Evolutionary conservation across 2,797 vertebrate genomes (phyloP).

Genomic region (Mus minutoides): DNA sequence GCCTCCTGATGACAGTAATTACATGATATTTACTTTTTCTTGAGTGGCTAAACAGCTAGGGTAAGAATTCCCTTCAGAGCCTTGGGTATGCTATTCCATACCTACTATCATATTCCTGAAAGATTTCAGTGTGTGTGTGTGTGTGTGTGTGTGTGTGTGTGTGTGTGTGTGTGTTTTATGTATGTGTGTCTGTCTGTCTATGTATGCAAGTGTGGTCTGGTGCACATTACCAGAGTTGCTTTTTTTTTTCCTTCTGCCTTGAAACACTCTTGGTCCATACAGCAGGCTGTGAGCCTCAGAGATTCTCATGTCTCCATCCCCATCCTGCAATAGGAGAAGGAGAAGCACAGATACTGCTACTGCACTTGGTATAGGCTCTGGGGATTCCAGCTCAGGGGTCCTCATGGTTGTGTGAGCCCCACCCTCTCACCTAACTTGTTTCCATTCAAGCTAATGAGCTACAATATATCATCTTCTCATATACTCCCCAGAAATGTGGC

Average conservation of each 20-base stretch:
- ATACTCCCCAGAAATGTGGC: background rate
- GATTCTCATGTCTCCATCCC: background rate
- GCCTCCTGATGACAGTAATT: background rate
- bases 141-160: background rate
- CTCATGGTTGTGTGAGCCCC: background rate
- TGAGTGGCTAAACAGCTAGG: background rate
- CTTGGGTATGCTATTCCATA: background rate
- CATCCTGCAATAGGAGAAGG: background rate
- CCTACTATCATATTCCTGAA: background rate
- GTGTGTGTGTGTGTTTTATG: background rate
- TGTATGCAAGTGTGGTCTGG: background rate
- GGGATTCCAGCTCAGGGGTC: background rate
- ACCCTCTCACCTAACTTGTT: background rate
- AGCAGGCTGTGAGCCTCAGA: background rate
- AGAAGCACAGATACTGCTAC: too few species aligned
- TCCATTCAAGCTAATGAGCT: conserved; percentile 41
- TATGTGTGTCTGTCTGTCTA: background rate
- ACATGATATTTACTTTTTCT: conserved; percentile 16
- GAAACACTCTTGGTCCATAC: background rate
- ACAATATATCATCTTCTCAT: background rate
- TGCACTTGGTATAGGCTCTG: too few species aligned
- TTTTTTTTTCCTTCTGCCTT: background rate
- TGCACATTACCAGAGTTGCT: background rate
- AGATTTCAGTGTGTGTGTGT: background rate
- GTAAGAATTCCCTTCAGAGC: background rate